Evolutionary conservation across 1,140 invertebrate genomes (phyloP).

Genomic region (Lepidurus apus): DNA sequence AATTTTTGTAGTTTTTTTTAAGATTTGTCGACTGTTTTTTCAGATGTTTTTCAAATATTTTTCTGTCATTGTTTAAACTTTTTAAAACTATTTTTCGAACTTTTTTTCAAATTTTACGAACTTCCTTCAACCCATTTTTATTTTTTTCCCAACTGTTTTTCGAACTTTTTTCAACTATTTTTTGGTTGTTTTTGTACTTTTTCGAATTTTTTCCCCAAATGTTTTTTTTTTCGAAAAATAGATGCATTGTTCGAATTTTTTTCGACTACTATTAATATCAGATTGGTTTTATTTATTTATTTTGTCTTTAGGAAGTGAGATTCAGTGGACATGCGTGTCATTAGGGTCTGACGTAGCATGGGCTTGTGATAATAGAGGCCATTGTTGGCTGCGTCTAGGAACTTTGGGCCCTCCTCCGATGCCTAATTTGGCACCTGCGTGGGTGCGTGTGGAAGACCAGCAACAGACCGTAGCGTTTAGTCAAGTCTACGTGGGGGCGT

Average conservation of each 20-base stretch:
- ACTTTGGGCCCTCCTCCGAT: conserved; percentile 46
- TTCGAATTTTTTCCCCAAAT: neutral
- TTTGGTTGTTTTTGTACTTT: neutral
- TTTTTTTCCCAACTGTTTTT: no score
- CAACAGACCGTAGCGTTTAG: conserved; percentile 27
- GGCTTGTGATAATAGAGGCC: conserved; percentile 49
- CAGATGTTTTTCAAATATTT: no score
- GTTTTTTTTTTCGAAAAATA: no score
- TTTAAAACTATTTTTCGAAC: no score
- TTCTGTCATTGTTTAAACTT: no score
- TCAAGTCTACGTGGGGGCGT: conserved; percentile 48
- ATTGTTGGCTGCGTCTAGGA: conserved; percentile 50
- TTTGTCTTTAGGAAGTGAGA: neutral
- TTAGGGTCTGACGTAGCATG: conserved; percentile 49
- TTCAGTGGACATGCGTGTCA: neutral
- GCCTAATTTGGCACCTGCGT: conserved; percentile 48
- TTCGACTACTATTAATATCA: neutral
- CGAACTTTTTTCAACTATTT: no score
- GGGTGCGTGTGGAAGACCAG: conserved; percentile 48
- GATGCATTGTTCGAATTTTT: neutral
- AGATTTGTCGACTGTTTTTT: no score
- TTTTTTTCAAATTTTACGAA: no score
- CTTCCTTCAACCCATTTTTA: no score
- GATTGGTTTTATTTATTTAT: no score
- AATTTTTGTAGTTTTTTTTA: no score